Conservation (phyloP, 1,140 invertebrate species). For the Formica exsecta region DNA sequence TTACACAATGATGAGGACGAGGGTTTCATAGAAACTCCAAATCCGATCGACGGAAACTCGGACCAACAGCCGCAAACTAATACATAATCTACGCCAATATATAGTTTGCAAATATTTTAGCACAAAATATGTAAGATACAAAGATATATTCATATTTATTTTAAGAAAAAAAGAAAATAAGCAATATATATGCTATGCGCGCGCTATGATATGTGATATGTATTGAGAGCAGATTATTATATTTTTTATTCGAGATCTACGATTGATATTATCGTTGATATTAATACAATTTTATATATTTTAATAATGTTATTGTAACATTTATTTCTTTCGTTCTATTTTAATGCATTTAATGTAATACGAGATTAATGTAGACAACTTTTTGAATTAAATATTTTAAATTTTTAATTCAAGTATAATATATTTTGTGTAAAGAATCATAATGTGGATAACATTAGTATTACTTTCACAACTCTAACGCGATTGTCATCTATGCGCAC, state of each 20-base stretch:
- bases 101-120: slow-evolving; percentile 38
- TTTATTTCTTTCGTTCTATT: slow-evolving; percentile 7
- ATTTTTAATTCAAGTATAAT: not conserved
- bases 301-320: slow-evolving; percentile 32
- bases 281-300: slow-evolving; percentile 30
- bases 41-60: slow-evolving; percentile 4
- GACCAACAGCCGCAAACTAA: slow-evolving; percentile 14
- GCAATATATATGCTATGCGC: not conserved
- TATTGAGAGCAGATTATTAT: slow-evolving; percentile 3
- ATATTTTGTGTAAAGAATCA: no score
- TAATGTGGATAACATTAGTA: not conserved
- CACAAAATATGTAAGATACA: not conserved
- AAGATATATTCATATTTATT: slow-evolving; percentile 33
- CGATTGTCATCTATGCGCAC: not conserved
- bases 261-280: slow-evolving; percentile 12
- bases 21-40: slow-evolving; percentile 43
- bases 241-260: slow-evolving; percentile 33
- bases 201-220: slow-evolving; percentile 29
- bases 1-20: slow-evolving; percentile 47
- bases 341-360: slow-evolving; percentile 3
- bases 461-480: not conserved
- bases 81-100: slow-evolving; percentile 2
- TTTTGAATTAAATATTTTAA: slow-evolving; percentile 20
- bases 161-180: not conserved
- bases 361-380: slow-evolving; percentile 11